These are phyloP conservation scores for Stenoptilia bipunctidactyla DNA, from an alignment of 2,888 invertebrate species.

Conservation along the genomic window DNA sequence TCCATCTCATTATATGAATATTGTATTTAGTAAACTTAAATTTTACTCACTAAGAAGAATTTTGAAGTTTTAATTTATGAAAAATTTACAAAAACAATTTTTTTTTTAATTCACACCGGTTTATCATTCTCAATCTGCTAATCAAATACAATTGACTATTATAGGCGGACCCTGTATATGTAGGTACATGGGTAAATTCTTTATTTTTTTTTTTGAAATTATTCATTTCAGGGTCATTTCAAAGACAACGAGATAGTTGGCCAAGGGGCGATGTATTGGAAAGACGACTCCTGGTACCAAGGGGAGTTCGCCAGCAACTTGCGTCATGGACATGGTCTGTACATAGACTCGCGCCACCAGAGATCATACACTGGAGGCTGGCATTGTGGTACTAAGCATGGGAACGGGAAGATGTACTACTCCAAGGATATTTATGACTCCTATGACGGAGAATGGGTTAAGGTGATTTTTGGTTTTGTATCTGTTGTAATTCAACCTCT, in stretches of 20 bases:
- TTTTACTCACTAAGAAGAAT: no score
- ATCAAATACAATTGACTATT: no score
- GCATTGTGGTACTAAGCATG: slow-evolving; percentile 58
- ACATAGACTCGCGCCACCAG: slow-evolving; percentile 47
- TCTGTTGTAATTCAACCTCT: no score
- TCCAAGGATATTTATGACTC: slow-evolving; percentile 35
- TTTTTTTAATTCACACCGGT: no score
- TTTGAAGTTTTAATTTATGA: no score
- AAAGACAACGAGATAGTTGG: slow-evolving; percentile 66
- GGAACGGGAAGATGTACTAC: slow-evolving; percentile 44
- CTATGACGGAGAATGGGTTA: slow-evolving; percentile 50
- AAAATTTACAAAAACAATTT: no score
- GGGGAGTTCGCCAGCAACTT: slow-evolving; percentile 70
- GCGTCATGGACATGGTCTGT: slow-evolving; percentile 67
- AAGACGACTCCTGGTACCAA: slow-evolving; percentile 68
- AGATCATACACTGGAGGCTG: slow-evolving; percentile 56
- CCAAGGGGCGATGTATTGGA: slow-evolving; percentile 65
- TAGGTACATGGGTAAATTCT: no score
- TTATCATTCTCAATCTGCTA: no score
- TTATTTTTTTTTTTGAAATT: neutral
- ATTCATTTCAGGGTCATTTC: slow-evolving; percentile 67
- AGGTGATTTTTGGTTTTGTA: no score
- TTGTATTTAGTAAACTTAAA: no score
- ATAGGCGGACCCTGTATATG: no score
- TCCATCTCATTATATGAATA: no score